These are phyloP conservation scores for Neodiprion lecontei DNA, from an alignment of 1,140 invertebrate species.

Conservation along the genomic window DNA sequence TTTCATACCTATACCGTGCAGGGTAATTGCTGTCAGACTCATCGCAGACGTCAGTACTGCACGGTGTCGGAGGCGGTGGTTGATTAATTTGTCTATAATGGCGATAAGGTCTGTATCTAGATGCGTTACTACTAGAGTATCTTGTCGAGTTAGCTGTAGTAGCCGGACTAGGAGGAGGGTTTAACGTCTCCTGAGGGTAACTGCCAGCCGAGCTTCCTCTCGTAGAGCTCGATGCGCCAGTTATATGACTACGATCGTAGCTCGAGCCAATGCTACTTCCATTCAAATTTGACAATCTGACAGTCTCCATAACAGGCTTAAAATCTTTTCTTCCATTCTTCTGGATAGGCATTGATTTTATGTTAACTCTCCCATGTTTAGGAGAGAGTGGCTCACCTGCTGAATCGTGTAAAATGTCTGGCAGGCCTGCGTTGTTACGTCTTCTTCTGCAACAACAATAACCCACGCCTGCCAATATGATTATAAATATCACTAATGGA, in stretches of 20 bases:
- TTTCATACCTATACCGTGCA: conserved; percentile 66
- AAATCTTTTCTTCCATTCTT: conserved; percentile 61
- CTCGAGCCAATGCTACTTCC: conserved; percentile 68
- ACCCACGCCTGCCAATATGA: conserved; percentile 57
- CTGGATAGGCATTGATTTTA: conserved; percentile 49
- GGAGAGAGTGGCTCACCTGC: conserved; percentile 68
- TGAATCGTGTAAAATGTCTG: conserved; percentile 64
- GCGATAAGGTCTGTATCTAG: conserved; percentile 71
- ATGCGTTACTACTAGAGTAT: conserved; percentile 65
- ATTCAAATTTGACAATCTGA: conserved; percentile 72
- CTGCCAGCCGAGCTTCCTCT: conserved; percentile 63
- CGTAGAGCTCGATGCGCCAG: conserved; percentile 82
- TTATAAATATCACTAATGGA: conserved; percentile 57
- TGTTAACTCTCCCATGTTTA: conserved; percentile 48
- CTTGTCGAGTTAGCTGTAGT: conserved; percentile 70
- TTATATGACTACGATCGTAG: conserved; percentile 82
- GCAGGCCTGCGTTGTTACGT: conserved; percentile 60
- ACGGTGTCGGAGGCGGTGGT: conserved; percentile 92
- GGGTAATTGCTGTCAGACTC: conserved; percentile 81
- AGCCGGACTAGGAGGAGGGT: conserved; percentile 89
- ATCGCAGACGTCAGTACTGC: conserved; percentile 92
- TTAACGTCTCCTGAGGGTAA: conserved; percentile 83
- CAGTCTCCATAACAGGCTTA: conserved; percentile 62
- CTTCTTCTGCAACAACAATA: conserved; percentile 57
- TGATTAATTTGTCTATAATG: conserved; percentile 82